Evolutionary conservation across 2,888 invertebrate species (phyloP).

Genomic region (Rugalucina vietnamica): DNA sequence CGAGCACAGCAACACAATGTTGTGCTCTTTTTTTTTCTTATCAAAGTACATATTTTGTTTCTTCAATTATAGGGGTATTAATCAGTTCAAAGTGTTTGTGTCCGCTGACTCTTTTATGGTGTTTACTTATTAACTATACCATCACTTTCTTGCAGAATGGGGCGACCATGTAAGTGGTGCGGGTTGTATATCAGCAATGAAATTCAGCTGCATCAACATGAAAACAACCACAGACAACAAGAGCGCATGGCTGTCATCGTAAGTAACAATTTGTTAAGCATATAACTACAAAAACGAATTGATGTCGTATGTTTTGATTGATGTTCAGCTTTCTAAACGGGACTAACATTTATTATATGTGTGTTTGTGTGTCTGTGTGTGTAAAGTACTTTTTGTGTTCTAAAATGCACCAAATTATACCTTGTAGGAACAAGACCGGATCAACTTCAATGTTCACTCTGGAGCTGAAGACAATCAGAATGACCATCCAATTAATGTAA

Average conservation of each 20-base stretch:
- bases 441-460: too few relatives aligned
- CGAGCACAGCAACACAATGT: too few relatives aligned
- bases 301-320: too few relatives aligned
- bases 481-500: too few relatives aligned
- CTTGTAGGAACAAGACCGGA: too few relatives aligned
- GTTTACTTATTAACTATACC: neutral
- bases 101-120: neutral
- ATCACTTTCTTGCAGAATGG: neutral
- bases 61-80: neutral
- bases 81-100: neutral
- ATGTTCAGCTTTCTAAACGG: too few relatives aligned
- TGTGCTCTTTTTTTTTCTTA: too few relatives aligned
- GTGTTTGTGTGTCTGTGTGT: neutral
- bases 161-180: slow-evolving; percentile 7
- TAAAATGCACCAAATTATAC: too few relatives aligned
- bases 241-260: neutral
- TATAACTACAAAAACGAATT: too few relatives aligned
- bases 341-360: neutral
- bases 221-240: neutral
- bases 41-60: too few relatives aligned
- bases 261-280: neutral
- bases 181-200: neutral
- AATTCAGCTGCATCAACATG: neutral
- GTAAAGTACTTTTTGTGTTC: neutral
- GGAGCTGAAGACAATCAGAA: too few relatives aligned